phyloP scores from a whole-genome alignment of 2,888 invertebrate genomes.

The Ecdyonurus torrentis region DNA sequence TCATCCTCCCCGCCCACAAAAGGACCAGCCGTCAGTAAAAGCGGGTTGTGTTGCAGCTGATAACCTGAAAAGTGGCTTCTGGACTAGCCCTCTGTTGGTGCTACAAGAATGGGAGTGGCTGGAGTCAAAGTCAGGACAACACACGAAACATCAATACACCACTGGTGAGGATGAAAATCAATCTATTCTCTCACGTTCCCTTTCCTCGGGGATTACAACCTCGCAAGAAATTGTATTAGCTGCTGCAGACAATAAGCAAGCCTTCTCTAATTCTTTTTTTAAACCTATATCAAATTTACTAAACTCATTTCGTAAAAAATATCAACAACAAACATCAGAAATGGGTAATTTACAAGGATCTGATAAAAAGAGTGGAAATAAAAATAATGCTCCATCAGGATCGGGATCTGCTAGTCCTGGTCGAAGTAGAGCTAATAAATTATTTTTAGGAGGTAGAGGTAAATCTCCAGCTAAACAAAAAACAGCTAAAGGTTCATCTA shows the following conservation, averaged over 20 bases:
- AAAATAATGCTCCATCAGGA: neutral
- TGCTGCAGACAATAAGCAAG: no score
- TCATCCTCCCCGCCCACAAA: neutral
- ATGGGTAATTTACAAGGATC: conserved; percentile 27
- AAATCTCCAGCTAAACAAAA: conserved; percentile 1
- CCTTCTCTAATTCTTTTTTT: neutral
- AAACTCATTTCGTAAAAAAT: neutral
- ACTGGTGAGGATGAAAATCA: neutral
- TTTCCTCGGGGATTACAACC: no score
- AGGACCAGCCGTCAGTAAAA: neutral
- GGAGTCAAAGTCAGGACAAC: neutral
- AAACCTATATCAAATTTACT: neutral
- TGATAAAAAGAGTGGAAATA: conserved; percentile 19
- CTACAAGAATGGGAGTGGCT: neutral
- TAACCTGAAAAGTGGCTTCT: neutral
- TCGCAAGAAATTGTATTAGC: neutral
- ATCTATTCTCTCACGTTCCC: neutral
- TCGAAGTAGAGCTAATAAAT: neutral
- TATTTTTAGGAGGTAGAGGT: neutral
- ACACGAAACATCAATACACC: neutral
- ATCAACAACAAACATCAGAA: conserved; percentile 2
- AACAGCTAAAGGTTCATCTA: neutral
- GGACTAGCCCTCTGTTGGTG: neutral
- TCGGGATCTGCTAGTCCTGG: neutral
- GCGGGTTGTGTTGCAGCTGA: neutral